phyloP scores from a whole-genome alignment of 2,888 invertebrate species.

The Caenorhabditis imperialis region DNA sequence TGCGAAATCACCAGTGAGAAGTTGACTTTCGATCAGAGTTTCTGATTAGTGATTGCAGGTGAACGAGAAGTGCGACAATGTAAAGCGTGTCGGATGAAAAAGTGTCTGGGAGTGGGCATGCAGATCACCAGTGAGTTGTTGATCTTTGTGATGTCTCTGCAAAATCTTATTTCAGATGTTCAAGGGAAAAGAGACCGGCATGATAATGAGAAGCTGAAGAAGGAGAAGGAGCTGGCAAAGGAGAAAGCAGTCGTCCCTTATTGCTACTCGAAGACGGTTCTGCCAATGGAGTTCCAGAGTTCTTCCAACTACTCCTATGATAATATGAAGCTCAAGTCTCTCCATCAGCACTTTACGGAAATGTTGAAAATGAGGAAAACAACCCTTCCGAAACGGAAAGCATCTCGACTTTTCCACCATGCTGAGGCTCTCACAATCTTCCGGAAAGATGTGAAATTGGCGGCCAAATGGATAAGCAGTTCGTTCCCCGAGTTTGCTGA shows the following conservation, averaged over 20 bases:
- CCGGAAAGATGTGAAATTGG: conserved; percentile 39
- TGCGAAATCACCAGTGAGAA: conserved; percentile 31
- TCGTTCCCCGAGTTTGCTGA: conserved; percentile 23
- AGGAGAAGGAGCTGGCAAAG: background rate
- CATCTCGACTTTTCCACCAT: conserved; percentile 15
- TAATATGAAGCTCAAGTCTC: conserved; percentile 12
- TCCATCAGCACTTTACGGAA: conserved; percentile 28
- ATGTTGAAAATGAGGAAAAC: conserved; percentile 25
- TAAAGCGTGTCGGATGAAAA: conserved; percentile 47
- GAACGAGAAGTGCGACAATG: conserved; percentile 32
- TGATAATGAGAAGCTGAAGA: conserved; percentile 16
- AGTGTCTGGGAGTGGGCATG: conserved; percentile 41
- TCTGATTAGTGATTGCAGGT: conserved; percentile 13
- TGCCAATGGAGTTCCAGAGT: conserved; percentile 21
- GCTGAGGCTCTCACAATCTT: conserved; percentile 38
- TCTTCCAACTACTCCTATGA: conserved; percentile 17
- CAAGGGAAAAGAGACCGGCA: conserved; percentile 39
- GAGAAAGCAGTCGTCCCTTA: conserved; percentile 7
- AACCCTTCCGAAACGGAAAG: conserved; percentile 9
- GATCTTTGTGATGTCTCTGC: too few relatives aligned
- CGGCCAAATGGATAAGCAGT: conserved; percentile 19
- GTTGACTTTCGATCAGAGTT: background rate
- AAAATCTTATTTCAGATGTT: conserved; percentile 38
- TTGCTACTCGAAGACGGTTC: conserved; percentile 23
- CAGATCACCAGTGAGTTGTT: conserved; percentile 24